Base-by-base conservation (phyloP, 2,888 invertebrate genomes). In the Isotomurus palustris region DNA sequence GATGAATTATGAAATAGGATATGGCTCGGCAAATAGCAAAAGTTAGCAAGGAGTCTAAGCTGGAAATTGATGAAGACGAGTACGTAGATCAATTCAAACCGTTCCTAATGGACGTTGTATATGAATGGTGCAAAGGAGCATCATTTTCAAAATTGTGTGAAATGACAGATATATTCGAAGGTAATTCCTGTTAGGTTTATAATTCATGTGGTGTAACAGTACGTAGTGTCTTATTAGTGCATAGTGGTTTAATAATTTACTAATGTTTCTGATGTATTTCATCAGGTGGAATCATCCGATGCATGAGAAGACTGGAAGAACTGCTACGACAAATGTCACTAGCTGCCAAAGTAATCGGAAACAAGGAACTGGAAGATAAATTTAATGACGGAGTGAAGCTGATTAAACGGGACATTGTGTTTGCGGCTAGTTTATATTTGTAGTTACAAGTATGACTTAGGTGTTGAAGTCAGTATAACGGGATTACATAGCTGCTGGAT, bases 351-450 rank as follows among this genome's bases (percentile, higher is more conserved):
- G 92, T 91, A 69, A 96, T 97, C 68, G 97, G 96, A 17, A 96
- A 95, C 75, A 87, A 88, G 1, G 94, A 94, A 71, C 79, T 97
- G 65, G 96, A 97, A 78, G 88, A 88, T 72, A 97, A 96, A 78
- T 97, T 97, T 77, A 86, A 88, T 68, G 90, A 91, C 74, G 90
- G 91, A 58, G 88, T 95, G 68, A 88, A 87, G 72, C 77, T 90
- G 64, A 83, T 99, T 57, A 99, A 99, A 77, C 82, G 99, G 68
- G 99, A 99, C 76, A 99, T 99, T 74, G 91, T 99, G n/a, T 99
- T 99, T 78, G 99, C 99, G 22, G 96, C 97, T 56, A 96, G 95
- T 76, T 82, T 99, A 52, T 99, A 99, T 77, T 80, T 94, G 70
- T 92, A 82, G 81, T 29, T 54, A 40, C 40, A 14, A 14, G 10